Conservation (phyloP, 2,888 invertebrate genomes). For the Tortricodes alternella region DNA sequence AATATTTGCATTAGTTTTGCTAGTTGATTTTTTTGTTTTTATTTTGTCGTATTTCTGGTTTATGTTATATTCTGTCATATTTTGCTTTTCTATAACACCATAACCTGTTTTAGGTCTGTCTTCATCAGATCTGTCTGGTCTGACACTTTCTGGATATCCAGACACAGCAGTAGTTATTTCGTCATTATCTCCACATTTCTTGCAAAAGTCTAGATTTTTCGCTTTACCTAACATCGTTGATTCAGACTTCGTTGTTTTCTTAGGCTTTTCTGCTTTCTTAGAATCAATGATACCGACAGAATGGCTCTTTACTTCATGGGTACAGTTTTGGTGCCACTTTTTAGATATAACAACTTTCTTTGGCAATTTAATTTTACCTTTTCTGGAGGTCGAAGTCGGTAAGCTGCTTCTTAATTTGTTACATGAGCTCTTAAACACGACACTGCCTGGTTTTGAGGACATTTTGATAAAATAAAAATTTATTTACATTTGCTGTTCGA, state of each 20-base stretch:
- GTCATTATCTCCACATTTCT: conserved; percentile 56
- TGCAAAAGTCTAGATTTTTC: conserved; percentile 37
- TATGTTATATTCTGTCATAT: conserved; percentile 7
- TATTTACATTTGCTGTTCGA: not conserved
- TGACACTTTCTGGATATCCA: not conserved
- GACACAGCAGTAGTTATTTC: conserved; percentile 9
- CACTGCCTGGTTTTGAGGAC: conserved; percentile 31
- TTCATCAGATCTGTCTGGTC: not conserved
- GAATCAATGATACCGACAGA: conserved; percentile 48
- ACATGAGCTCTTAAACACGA: conserved; percentile 31
- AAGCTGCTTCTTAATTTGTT: conserved; percentile 37
- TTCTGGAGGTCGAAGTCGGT: conserved; percentile 20
- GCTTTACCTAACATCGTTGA: conserved; percentile 40
- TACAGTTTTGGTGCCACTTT: conserved; percentile 34
- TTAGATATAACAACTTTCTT: conserved; percentile 55
- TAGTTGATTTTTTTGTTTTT: not conserved
- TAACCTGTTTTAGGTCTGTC: not conserved
- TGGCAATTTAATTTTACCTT: conserved; percentile 37
- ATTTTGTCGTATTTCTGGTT: conserved; percentile 7
- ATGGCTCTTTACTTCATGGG: conserved; percentile 49
- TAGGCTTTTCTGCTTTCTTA: conserved; percentile 39
- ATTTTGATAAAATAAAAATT: conserved; percentile 18
- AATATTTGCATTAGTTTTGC: not conserved
- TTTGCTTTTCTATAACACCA: not conserved
- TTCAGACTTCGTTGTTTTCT: conserved; percentile 64